A percentile compares a stretch with the other conserved stretches of the same genome.
phyloP scores from a whole-genome alignment of 2,113 vertebrate genomes.

The Galeopterus variegatus region DNA sequence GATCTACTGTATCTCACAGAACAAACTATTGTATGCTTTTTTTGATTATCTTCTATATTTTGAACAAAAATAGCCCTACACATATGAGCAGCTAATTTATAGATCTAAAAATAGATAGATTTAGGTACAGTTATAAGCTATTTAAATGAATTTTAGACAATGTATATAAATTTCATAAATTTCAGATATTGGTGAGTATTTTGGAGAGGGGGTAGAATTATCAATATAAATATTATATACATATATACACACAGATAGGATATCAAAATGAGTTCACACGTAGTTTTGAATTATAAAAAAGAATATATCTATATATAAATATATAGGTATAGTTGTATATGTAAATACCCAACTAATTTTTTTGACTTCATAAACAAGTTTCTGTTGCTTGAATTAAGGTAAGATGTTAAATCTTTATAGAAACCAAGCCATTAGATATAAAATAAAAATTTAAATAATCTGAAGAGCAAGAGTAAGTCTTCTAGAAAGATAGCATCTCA shows the following conservation, averaged over 20 bases:
- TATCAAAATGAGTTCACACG: too few relatives aligned
- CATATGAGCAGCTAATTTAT: not conserved
- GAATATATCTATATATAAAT: not conserved
- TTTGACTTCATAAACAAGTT: not conserved
- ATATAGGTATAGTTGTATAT: not conserved
- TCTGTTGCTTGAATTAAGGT: not conserved
- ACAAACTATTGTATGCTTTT: not conserved
- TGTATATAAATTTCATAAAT: not conserved
- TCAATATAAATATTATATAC: not conserved
- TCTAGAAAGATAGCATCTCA: too few relatives aligned
- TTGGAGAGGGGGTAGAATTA: not conserved
- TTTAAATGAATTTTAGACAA: not conserved
- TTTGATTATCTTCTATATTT: not conserved
- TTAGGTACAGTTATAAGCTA: not conserved
- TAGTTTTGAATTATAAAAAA: not conserved
- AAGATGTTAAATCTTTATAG: not conserved
- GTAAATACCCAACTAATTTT: not conserved
- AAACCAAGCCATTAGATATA: not conserved
- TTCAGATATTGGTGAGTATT: not conserved
- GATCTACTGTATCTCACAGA: not conserved
- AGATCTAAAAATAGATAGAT: not conserved
- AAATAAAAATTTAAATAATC: not conserved
- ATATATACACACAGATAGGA: not conserved
- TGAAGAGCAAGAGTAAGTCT: not conserved
- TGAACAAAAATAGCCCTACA: not conserved